Conservation (phyloP, 1,140 invertebrate species). For the Cotesia vestalis region DNA sequence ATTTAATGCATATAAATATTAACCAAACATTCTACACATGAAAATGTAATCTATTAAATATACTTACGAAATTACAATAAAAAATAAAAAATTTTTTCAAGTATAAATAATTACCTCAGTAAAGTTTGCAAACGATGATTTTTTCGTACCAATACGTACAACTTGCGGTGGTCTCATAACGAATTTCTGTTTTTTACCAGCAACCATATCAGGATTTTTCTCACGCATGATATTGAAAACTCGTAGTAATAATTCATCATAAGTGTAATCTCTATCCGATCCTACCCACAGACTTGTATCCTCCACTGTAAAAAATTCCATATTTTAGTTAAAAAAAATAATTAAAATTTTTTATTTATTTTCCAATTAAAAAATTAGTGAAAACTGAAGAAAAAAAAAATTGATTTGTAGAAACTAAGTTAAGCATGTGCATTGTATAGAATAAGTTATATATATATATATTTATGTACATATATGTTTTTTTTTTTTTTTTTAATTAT, state of each 20-base stretch:
- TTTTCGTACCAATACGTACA: conserved; percentile 97
- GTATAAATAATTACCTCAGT: conserved; percentile 79
- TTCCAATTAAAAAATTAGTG: too few relatives aligned
- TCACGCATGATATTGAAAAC: conserved; percentile 99
- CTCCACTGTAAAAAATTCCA: conserved; percentile 67
- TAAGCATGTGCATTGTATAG: background rate
- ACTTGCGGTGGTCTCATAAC: conserved; percentile 99
- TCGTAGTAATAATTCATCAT: conserved; percentile 95
- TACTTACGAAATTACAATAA: too few relatives aligned
- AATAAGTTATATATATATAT: background rate
- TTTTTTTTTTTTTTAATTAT: too few relatives aligned
- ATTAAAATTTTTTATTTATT: background rate
- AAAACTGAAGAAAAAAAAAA: too few relatives aligned
- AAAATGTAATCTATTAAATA: too few relatives aligned
- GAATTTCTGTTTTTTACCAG: conserved; percentile 98
- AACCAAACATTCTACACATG: too few relatives aligned
- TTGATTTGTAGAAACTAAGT: too few relatives aligned
- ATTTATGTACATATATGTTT: too few relatives aligned
- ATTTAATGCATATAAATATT: too few relatives aligned
- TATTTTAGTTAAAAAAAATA: background rate
- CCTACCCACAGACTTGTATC: conserved; percentile 79
- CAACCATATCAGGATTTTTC: conserved; percentile 99
- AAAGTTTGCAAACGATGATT: conserved; percentile 99
- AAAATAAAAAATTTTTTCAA: background rate
- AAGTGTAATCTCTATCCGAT: conserved; percentile 92